phyloP scores from a whole-genome alignment of 1,140 invertebrate genomes.

The Drosophila parvula region DNA sequence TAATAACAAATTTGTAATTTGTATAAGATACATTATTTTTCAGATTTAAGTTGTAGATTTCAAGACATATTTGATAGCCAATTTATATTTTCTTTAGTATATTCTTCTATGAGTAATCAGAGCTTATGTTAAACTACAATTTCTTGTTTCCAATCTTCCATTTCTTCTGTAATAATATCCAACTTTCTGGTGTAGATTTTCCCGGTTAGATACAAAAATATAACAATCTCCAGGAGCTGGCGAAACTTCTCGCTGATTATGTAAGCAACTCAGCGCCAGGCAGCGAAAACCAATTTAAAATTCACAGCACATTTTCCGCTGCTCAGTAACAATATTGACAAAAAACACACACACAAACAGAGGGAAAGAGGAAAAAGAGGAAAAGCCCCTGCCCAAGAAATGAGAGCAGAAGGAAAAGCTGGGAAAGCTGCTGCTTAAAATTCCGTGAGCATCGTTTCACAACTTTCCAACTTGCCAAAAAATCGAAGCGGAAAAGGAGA shows the following conservation, averaged over 20 bases:
- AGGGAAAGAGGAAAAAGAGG: background rate
- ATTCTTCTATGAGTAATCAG: background rate
- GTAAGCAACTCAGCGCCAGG: constrained; percentile 58
- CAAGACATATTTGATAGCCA: background rate
- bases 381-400: constrained; percentile 4
- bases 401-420: constrained; percentile 37
- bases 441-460: constrained; percentile 83
- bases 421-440: constrained; percentile 73
- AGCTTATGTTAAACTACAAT: background rate
- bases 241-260: constrained; percentile 51
- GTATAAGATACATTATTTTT: background rate
- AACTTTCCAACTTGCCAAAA: constrained; percentile 83
- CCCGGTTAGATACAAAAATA: constrained; percentile 15
- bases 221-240: constrained; percentile 21
- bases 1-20: background rate
- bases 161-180: background rate
- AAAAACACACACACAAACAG: constrained; percentile 25
- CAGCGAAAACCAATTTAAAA: constrained; percentile 66
- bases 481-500: constrained; percentile 62
- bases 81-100: background rate
- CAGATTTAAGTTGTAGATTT: background rate
- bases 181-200: constrained; percentile 6
- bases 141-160: background rate
- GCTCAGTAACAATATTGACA: constrained; percentile 78
- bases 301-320: constrained; percentile 80